Base-by-base conservation (phyloP, 2,888 invertebrate genomes). In the Mythimna impura region DNA sequence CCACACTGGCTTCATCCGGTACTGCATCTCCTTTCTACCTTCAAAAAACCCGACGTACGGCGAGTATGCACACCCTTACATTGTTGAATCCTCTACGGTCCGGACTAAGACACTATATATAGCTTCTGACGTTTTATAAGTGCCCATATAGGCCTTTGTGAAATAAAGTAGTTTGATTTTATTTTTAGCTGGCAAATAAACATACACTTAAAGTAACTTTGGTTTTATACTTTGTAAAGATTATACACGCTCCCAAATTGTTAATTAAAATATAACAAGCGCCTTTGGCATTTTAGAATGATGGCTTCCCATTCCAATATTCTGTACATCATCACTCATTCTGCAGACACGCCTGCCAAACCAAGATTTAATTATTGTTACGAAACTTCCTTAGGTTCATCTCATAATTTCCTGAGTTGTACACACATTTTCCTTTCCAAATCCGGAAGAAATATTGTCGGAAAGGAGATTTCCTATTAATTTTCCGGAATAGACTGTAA, bases 371-470 rank as follows among this genome's bases (percentile, higher is more conserved):
- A 77, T 73, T 73, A 58, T 47, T 54, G 1, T 77, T 77, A 64
- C 2, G 57, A 74, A 80, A 66, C 54, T 77, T 66, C 66, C 80
- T 22, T 22, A n/a, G 2, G 22, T 30, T 30, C 62, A 66, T 66
- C 40, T 65, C n/a, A 73, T 73, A 73, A 74, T 57, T 55, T 77
- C 40, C 40, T 58, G 63, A 20, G 7, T 63, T 66, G 6, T 52
- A 50, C 62, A 47, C 40, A 12, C 4, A 43, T 65, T 55, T 80
- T 66, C 30, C 22, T 58, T 17, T 54, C 10, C 4, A 9, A 57
- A 63, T 58, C 25, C 36, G 80, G 80, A 77, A 80, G 80, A 58
- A 47, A 67, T 74, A 60, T n/a, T 22, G 6, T 2, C 10, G 5
- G 61, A 36, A 66, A 74, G 58, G 64, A n/a, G 40, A 64, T 74